Conservation (phyloP, 2,888 invertebrate genomes). For the Hypomecis punctinalis region DNA sequence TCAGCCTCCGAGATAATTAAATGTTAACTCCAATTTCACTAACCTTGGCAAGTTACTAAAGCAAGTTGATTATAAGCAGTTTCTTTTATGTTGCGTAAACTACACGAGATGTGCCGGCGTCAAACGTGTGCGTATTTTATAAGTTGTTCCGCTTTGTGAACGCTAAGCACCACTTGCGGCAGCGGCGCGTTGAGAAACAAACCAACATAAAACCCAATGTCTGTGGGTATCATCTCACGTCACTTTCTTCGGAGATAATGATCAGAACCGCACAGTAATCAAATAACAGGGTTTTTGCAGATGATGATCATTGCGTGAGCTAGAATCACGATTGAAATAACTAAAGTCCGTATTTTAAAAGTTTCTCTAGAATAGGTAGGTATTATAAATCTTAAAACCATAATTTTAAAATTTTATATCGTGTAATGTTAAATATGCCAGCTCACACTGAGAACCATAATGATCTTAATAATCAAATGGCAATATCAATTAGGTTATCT, state of each 20-base stretch:
- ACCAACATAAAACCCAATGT: conserved; percentile 38
- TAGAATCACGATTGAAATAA: conserved; percentile 13
- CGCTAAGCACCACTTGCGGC: conserved; percentile 20
- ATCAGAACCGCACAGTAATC: conserved; percentile 40
- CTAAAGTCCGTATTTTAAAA: conserved; percentile 1
- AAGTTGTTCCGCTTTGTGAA: conserved; percentile 28
- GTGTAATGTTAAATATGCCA: no score
- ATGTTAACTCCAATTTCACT: conserved; percentile 23
- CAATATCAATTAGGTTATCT: conserved; percentile 24
- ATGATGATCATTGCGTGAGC: conserved; percentile 5
- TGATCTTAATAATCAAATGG: conserved; percentile 19
- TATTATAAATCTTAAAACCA: no score
- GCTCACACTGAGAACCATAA: not conserved
- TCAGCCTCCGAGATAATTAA: conserved; percentile 24
- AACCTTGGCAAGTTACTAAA: conserved; percentile 17
- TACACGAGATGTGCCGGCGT: not conserved
- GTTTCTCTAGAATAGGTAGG: not conserved
- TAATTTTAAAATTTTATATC: no score
- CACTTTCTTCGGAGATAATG: conserved; percentile 46
- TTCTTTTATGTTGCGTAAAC: conserved; percentile 9
- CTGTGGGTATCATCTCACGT: conserved; percentile 35
- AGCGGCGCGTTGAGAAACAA: conserved; percentile 18
- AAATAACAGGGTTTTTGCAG: conserved; percentile 34
- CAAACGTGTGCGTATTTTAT: conserved; percentile 14
- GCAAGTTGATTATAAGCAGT: conserved; percentile 9